Evolutionary conservation across 1,140 invertebrate genomes (phyloP).

Genomic region (Eriocheir sinensis): DNA sequence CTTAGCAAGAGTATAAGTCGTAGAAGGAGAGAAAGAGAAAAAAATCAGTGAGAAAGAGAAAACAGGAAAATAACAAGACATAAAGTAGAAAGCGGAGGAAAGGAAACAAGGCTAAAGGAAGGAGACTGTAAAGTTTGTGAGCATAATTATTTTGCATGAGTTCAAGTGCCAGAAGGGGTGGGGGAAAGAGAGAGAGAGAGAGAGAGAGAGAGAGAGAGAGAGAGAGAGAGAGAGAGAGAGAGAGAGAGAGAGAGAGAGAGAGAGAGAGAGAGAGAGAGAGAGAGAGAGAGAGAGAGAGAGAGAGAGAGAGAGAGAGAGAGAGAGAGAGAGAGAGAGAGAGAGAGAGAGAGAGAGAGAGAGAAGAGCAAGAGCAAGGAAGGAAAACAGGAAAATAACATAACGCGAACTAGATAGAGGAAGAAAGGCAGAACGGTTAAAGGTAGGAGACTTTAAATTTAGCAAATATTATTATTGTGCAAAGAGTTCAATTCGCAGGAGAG

Average conservation of each 20-base stretch:
- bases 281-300: slow-evolving; percentile 37
- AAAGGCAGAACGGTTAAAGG: not conserved
- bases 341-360: not conserved
- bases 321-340: slow-evolving; percentile 47
- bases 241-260: not conserved
- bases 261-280: not conserved
- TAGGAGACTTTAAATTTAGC: not conserved
- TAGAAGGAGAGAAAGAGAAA: too few species aligned
- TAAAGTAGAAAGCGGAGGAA: too few species aligned
- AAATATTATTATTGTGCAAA: not conserved
- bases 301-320: slow-evolving; percentile 50
- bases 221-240: not conserved
- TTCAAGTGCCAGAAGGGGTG: too few species aligned
- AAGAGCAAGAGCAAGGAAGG: slow-evolving; percentile 42
- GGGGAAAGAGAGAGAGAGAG: too few species aligned
- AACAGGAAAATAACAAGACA: too few species aligned
- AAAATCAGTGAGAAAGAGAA: too few species aligned
- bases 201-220: not conserved
- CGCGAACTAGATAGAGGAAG: not conserved
- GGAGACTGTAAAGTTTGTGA: too few species aligned
- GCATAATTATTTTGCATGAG: too few species aligned
- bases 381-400: not conserved
- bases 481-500: too few species aligned
- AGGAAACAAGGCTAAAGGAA: too few species aligned
- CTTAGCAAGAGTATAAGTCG: too few species aligned